These are phyloP conservation scores for Nineta flava DNA, from an alignment of 2,888 invertebrate genomes.

Conservation along the genomic window DNA sequence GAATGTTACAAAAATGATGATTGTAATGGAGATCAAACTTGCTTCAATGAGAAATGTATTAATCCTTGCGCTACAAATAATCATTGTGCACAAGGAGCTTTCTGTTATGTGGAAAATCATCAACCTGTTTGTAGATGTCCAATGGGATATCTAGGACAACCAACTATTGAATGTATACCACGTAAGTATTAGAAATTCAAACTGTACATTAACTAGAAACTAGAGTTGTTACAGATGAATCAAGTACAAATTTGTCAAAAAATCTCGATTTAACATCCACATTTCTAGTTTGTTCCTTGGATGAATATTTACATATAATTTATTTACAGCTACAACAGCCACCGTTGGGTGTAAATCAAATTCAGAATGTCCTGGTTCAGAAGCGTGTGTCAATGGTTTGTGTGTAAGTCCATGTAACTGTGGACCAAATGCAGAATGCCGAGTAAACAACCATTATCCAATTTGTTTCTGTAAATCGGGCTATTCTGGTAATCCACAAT, in stretches of 20 bases:
- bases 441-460: constrained; percentile 69
- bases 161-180: constrained; percentile 55
- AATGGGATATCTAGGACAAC: constrained; percentile 56
- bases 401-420: constrained; percentile 78
- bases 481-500: constrained; percentile 73
- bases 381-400: constrained; percentile 65
- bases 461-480: constrained; percentile 69
- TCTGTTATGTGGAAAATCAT: constrained; percentile 66
- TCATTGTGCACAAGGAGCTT: constrained; percentile 63
- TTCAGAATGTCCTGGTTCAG: constrained; percentile 64
- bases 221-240: too few species aligned
- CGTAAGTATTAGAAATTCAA: too few species aligned
- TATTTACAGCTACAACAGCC: constrained; percentile 37
- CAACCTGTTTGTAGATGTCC: constrained; percentile 69
- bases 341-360: constrained; percentile 61
- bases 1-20: constrained; percentile 69
- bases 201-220: too few species aligned
- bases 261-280: neutral
- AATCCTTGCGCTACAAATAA: constrained; percentile 56
- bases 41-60: constrained; percentile 57
- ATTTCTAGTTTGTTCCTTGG: too few species aligned
- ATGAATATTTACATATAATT: neutral
- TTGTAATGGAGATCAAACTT: constrained; percentile 56
- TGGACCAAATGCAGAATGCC: constrained; percentile 68
- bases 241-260: neutral